Percentiles rank a stretch among this genome's conserved stretches.
These are phyloP conservation scores for Trichogramma dendrolimi DNA, from an alignment of 2,888 invertebrate species.

Conservation along the genomic window DNA sequence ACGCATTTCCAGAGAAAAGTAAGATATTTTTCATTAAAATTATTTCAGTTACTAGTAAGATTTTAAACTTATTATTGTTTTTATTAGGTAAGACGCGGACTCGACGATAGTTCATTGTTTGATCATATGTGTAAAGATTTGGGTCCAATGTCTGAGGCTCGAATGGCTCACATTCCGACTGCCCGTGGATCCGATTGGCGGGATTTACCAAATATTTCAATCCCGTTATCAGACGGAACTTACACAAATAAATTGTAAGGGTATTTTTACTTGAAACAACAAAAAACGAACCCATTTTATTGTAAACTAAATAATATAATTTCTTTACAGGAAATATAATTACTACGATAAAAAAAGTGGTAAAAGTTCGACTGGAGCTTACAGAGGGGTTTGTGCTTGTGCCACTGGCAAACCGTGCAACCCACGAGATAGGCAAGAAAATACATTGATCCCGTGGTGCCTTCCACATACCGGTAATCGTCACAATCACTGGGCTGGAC, in stretches of 20 bases:
- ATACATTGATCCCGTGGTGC: constrained; percentile 85
- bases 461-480: constrained; percentile 81
- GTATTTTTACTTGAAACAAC: not conserved
- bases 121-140: constrained; percentile 85
- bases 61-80: not conserved
- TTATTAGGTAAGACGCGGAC: constrained; percentile 59
- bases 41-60: constrained; percentile 1
- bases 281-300: not conserved
- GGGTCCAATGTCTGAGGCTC: constrained; percentile 72
- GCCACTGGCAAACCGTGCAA: constrained; percentile 64
- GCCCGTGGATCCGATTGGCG: constrained; percentile 79
- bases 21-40: constrained; percentile 2
- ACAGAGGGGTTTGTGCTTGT: constrained; percentile 75
- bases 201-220: constrained; percentile 74
- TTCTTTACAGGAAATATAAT: constrained; percentile 52
- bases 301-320: constrained; percentile 1
- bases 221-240: constrained; percentile 68
- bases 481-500: constrained; percentile 82
- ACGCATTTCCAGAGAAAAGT: constrained; percentile 71
- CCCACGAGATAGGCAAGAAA: constrained; percentile 69
- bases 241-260: constrained; percentile 60
- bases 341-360: constrained; percentile 58
- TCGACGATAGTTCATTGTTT: constrained; percentile 57
- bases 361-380: constrained; percentile 51
- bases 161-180: constrained; percentile 72